Percentiles rank a stretch among this genome's conserved stretches.
Evolutionary conservation across 2,113 vertebrate species (phyloP).

Genomic region (Bufo bufo): DNA sequence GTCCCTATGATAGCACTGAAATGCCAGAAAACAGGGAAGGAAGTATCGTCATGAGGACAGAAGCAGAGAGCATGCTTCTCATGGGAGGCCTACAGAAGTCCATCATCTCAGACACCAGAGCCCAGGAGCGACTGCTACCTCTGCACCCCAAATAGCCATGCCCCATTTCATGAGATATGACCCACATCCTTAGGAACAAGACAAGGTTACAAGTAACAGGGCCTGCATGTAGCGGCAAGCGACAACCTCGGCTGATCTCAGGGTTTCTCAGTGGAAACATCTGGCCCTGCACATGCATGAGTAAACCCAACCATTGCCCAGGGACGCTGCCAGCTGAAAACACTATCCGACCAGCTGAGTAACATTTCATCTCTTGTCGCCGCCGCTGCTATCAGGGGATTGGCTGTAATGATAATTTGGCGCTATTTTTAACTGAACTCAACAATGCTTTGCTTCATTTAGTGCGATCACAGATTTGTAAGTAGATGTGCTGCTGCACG

Average conservation of each 20-base stretch:
- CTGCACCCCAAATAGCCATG: too few relatives aligned
- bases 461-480: neutral
- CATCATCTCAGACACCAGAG: too few relatives aligned
- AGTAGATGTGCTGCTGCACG: neutral
- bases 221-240: neutral
- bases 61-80: too few relatives aligned
- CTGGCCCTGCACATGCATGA: constrained; percentile 45
- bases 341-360: constrained; percentile 30
- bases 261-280: constrained; percentile 35
- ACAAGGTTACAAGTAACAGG: neutral
- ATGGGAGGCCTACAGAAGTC: too few relatives aligned
- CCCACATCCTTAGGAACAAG: neutral
- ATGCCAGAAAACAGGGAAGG: too few relatives aligned
- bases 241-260: neutral
- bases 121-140: too few relatives aligned
- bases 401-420: constrained; percentile 22
- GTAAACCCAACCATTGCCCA: constrained; percentile 30
- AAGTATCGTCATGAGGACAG: too few relatives aligned
- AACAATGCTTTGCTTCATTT: constrained; percentile 19
- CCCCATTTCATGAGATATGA: neutral
- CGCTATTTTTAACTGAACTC: constrained; percentile 24
- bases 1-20: too few relatives aligned
- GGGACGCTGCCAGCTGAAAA: constrained; percentile 45
- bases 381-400: constrained; percentile 8
- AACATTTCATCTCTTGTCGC: constrained; percentile 23